phyloP scores from a whole-genome alignment of 2,113 vertebrate species.

The Bubo scandiacus region DNA sequence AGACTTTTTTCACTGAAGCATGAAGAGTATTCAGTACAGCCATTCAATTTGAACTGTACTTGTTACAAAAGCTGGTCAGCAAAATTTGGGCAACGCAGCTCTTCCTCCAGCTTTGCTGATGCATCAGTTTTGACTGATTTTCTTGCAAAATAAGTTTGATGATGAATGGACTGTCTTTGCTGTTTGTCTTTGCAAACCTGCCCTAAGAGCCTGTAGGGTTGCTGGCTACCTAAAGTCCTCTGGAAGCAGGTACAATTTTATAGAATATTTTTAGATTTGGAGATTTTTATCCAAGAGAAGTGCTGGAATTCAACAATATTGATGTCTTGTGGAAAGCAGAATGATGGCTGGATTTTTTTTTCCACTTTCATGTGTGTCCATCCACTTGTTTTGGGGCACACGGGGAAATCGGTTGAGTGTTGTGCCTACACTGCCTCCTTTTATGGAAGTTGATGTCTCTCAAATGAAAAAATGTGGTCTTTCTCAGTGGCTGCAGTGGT shows the following conservation, averaged over 20 bases:
- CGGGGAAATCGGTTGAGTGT: accelerated
- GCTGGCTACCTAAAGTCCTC: neutral
- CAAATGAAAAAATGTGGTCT: neutral
- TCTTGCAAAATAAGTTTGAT: neutral
- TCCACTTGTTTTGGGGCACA: neutral
- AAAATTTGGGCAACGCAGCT: neutral
- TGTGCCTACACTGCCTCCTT: too few relatives aligned
- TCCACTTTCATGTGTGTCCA: neutral
- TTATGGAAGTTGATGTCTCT: neutral
- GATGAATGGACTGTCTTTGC: neutral
- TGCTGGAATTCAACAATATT: neutral
- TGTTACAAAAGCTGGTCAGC: neutral
- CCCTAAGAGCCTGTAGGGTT: neutral
- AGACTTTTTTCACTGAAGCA: neutral
- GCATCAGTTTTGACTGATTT: neutral
- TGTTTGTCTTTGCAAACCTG: neutral
- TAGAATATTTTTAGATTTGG: neutral
- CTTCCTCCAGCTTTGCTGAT: neutral
- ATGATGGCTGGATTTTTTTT: neutral
- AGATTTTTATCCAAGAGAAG: neutral
- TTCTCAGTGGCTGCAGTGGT: neutral
- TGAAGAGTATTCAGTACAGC: neutral
- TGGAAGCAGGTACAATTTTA: neutral
- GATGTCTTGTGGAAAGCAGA: neutral
- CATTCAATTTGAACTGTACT: neutral